These are phyloP conservation scores for Dichetophora obliterata DNA, from an alignment of 2,888 invertebrate species.

Conservation along the genomic window DNA sequence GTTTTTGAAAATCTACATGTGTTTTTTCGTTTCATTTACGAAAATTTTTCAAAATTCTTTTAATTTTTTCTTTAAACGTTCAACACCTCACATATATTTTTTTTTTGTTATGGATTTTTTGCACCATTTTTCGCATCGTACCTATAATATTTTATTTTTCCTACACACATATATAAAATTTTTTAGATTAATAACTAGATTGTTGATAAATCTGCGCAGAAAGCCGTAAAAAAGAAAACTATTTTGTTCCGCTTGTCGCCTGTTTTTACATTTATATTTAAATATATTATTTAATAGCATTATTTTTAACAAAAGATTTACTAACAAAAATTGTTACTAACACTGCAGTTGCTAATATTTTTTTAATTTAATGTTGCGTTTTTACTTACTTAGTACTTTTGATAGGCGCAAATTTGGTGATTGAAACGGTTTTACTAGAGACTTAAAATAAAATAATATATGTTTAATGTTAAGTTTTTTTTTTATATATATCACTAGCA, in stretches of 20 bases:
- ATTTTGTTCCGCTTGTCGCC: constrained; percentile 71
- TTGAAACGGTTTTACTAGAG: background rate
- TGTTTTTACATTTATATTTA: constrained; percentile 59
- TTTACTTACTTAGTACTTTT: constrained; percentile 5
- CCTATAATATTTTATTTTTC: background rate
- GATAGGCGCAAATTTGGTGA: background rate
- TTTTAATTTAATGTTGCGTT: background rate
- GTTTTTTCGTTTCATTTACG: background rate
- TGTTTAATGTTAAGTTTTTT: background rate
- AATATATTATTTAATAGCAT: constrained; percentile 42
- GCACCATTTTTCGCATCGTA: background rate
- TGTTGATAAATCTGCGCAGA: background rate
- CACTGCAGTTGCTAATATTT: background rate
- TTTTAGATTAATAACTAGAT: background rate
- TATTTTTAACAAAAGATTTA: constrained; percentile 9
- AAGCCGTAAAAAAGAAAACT: constrained; percentile 58
- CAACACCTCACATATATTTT: no score
- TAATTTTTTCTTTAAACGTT: background rate
- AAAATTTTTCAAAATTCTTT: background rate
- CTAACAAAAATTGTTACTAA: constrained; percentile 27
- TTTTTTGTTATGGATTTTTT: background rate
- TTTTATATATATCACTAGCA: no score
- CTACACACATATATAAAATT: background rate
- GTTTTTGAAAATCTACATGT: background rate
- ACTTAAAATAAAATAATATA: no score